A percentile compares a stretch with the other conserved stretches of the same genome.
These are phyloP conservation scores for Aromia moschata DNA, from an alignment of 2,888 invertebrate species.

Conservation along the genomic window DNA sequence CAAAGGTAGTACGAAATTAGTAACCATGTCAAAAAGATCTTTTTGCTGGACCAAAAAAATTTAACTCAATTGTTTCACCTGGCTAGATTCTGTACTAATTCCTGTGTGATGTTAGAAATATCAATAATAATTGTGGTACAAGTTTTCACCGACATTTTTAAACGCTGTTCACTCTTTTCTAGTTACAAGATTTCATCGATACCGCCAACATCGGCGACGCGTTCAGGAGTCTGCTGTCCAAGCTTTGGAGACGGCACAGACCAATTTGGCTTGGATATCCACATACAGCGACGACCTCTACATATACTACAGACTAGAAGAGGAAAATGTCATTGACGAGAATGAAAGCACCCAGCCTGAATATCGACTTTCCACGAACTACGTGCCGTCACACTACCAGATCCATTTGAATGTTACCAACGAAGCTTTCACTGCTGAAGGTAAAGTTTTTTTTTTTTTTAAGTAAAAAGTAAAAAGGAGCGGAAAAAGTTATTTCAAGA, in stretches of 20 bases:
- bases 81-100: too few species aligned
- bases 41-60: too few species aligned
- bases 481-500: too few species aligned
- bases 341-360: slow-evolving; percentile 2
- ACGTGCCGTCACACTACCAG: slow-evolving; percentile 14
- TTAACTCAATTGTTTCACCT: too few species aligned
- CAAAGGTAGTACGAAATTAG: too few species aligned
- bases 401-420: slow-evolving; percentile 2
- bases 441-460: too few species aligned
- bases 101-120: too few species aligned
- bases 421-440: slow-evolving; percentile 8
- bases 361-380: slow-evolving; percentile 9
- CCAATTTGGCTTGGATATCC: slow-evolving; percentile 32
- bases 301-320: slow-evolving; percentile 29
- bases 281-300: slow-evolving; percentile 29
- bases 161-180: too few species aligned
- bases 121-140: too few species aligned
- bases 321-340: slow-evolving; percentile 15
- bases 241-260: slow-evolving; percentile 30
- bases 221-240: slow-evolving; percentile 24
- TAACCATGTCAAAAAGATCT: too few species aligned
- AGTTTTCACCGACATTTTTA: too few species aligned
- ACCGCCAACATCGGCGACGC: slow-evolving; percentile 26
- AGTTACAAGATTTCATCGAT: slow-evolving; percentile 33
- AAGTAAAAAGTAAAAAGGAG: too few species aligned